Base-by-base conservation (phyloP, 2,888 invertebrate genomes). In the Limnephilus rhombicus region DNA sequence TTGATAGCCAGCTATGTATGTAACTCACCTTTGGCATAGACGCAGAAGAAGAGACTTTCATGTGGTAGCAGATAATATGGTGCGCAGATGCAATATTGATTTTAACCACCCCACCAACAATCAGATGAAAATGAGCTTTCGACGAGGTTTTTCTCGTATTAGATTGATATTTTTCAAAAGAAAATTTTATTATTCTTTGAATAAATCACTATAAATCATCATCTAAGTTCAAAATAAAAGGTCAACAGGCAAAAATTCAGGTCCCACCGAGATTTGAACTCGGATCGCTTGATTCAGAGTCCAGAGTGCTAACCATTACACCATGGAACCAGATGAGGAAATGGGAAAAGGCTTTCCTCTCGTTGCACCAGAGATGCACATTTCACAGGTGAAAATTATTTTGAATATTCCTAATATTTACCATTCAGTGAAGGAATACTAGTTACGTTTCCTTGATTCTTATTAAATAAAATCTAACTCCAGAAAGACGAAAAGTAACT, bases 271-370 rank as follows among this genome's bases (percentile, higher is more conserved):
- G 96, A 96, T 96, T 96, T 96, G 96, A 96, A 96, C 96, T 96
- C 96, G 96, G 96, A 96, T 96, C 96, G 96, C 96, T 96, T 96
- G 96, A 96, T 96, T 96, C 96, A 96, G 96, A 96, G 96, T 96
- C 96, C 96, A 96, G 96, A 96, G 96, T 96, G 96, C 96, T 96
- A 96, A 96, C 96, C 96, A 96, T 96, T 96, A 96, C 96, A 96
- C 96, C 96, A 97, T 96, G 96, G 96, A 95, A 96, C 96, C 96
- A n/a, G 88, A 89, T 29, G 93, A 7, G 4, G 81, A 45, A 45
- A 82, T 29, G n/a, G 37, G 24, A n/a, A 89, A 89, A 80, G 86
- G 37, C n/a, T 80, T 89, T 29, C n/a, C 88, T 37, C 80, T 68
- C 88, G 80, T 89, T 80, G 83, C 41, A 87, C 18, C 41, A 11